A percentile compares a stretch with the other conserved stretches of the same genome.
Conservation (phyloP, 2,888 invertebrate species). For the Patella pellucida region DNA sequence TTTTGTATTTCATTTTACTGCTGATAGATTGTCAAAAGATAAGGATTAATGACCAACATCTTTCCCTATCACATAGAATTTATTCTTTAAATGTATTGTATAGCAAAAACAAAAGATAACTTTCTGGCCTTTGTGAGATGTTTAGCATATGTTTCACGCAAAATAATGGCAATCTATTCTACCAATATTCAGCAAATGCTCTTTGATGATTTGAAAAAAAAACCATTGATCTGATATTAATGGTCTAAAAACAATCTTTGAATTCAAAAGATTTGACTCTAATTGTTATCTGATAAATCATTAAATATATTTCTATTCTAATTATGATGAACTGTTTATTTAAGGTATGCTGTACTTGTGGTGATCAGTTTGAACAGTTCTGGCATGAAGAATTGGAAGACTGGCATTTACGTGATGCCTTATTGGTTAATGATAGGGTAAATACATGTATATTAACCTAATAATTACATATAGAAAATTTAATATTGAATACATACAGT, state of each 20-base stretch:
- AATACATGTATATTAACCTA: too few species aligned
- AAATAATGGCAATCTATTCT: too few species aligned
- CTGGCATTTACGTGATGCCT: conserved; percentile 92
- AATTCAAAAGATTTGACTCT: too few species aligned
- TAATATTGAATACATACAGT: too few species aligned
- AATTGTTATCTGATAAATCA: too few species aligned
- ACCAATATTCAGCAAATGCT: too few species aligned
- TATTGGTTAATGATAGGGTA: conserved; percentile 79
- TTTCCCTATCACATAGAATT: background rate
- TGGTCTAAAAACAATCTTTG: too few species aligned
- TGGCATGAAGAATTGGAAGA: conserved; percentile 98
- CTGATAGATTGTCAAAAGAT: background rate
- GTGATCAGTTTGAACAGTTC: conserved; percentile 93
- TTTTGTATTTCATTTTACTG: background rate
- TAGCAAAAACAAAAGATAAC: background rate
- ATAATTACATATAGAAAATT: too few species aligned
- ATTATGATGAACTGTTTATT: conserved; percentile 28
- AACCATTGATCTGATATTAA: too few species aligned
- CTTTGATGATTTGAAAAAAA: too few species aligned
- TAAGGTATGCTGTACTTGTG: conserved; percentile 88
- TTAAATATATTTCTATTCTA: too few species aligned
- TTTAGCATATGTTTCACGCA: too few species aligned
- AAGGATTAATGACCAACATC: background rate
- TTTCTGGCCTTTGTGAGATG: background rate
- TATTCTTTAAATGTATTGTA: background rate